phyloP scores from a whole-genome alignment of 1,140 invertebrate genomes.

The Phortica variegata region DNA sequence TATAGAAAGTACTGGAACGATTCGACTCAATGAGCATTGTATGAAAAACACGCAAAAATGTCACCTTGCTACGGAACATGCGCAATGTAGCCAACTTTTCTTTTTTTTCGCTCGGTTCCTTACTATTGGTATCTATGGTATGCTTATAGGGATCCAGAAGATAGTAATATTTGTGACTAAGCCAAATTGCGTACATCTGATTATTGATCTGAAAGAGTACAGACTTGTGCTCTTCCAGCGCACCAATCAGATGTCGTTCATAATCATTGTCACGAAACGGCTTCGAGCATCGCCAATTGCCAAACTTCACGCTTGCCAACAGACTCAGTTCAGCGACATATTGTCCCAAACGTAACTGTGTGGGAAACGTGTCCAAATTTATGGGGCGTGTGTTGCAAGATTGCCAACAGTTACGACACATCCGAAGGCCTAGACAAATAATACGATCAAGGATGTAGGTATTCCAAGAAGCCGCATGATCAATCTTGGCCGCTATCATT shows the following conservation, averaged over 20 bases:
- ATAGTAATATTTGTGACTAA: slow-evolving; percentile 38
- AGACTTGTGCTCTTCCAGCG: slow-evolving; percentile 21
- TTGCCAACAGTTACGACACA: slow-evolving; percentile 33
- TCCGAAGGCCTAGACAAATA: slow-evolving; percentile 41
- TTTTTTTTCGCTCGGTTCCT: slow-evolving; percentile 11
- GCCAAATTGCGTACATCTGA: slow-evolving; percentile 43
- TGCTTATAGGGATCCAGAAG: slow-evolving; percentile 48
- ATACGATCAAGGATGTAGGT: slow-evolving; percentile 32
- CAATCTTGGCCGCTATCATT: slow-evolving; percentile 45
- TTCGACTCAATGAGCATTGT: slow-evolving; percentile 43
- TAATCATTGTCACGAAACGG: slow-evolving; percentile 36
- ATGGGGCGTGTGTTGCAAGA: slow-evolving; percentile 18
- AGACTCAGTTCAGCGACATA: slow-evolving; percentile 30
- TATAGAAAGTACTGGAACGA: slow-evolving; percentile 21
- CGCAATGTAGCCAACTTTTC: slow-evolving; percentile 37
- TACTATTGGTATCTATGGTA: slow-evolving; percentile 22
- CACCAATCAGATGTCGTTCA: slow-evolving; percentile 13
- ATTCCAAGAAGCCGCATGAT: slow-evolving; percentile 44
- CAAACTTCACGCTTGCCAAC: slow-evolving; percentile 14
- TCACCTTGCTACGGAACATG: slow-evolving; percentile 35
- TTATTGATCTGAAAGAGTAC: slow-evolving; percentile 39
- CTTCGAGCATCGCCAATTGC: slow-evolving; percentile 30
- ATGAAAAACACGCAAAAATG: slow-evolving; percentile 37
- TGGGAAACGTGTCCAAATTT: slow-evolving; percentile 33
- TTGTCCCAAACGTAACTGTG: slow-evolving; percentile 35